Percentiles rank a stretch among this genome's conserved stretches.
Conservation (phyloP, 2,113 vertebrate genomes). For the Pomatorhinus ruficollis region DNA sequence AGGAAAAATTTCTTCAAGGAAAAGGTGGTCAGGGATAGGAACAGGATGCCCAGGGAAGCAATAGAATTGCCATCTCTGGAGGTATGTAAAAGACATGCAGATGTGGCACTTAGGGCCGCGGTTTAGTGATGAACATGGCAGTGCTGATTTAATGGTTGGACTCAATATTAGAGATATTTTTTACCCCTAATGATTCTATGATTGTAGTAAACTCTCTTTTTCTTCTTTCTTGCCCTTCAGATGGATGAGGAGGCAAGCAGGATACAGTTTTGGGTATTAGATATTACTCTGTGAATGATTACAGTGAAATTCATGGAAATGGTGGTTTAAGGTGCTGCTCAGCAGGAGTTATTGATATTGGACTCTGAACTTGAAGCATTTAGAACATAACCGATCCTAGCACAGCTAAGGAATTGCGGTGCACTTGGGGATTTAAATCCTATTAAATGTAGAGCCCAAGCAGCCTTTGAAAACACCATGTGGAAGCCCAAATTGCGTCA, state of each 20-base stretch:
- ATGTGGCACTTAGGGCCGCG: not conserved
- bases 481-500: not conserved
- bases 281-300: not conserved
- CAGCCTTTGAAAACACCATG: not conserved
- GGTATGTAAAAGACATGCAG: not conserved
- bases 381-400: not conserved
- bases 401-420: not conserved
- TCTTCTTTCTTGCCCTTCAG: not conserved
- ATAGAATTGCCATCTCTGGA: not conserved
- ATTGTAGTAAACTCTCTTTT: not conserved
- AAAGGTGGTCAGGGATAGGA: not conserved
- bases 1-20: not conserved
- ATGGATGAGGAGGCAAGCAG: not conserved
- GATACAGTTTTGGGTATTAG: not conserved
- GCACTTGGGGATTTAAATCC: not conserved
- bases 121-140: fast-evolving
- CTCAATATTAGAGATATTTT: not conserved
- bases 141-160: not conserved
- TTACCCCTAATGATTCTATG: not conserved
- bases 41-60: not conserved
- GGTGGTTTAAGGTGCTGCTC: not conserved
- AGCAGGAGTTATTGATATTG: not conserved
- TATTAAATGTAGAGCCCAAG: not conserved
- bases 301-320: not conserved
- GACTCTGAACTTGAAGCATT: not conserved